Base-by-base conservation (phyloP, 2,888 invertebrate species). In the Thecophora atra region DNA sequence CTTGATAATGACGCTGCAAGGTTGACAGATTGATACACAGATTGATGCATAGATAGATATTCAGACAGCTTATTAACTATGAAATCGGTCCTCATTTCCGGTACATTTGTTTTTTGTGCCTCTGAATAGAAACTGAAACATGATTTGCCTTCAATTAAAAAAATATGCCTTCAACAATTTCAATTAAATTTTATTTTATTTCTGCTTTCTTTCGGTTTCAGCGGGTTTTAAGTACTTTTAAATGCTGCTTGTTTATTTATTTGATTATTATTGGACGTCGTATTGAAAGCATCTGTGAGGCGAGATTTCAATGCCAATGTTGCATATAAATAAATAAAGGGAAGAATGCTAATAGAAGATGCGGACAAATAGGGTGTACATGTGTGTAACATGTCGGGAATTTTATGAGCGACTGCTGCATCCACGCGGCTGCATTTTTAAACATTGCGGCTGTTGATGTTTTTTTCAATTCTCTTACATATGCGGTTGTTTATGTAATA, bases 71-170 rank as follows among this genome's bases (percentile, higher is more conserved):
- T n/a, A 19, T 51, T 17, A 51, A 51, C 5, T 19, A 19, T 19
- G n/a, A n/a, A 51, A 51, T 51, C n/a, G 17, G 19, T n/a, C 51
- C n/a, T n/a, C n/a, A 51, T 51, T n/a, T 51, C 51, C 51, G 51
- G 51, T 51, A 17, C n/a, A 51, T 51, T 19, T 17, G n/a, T n/a
- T n/a, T n/a, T n/a, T n/a, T 24, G 56, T 56, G 13, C 8, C 44
- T 56, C 21, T 7, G 56, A 3, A n/a, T 21, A 4, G 56, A 6
- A 21, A n/a, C n/a, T n/a, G n/a, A n/a, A 19, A 21, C 24, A 24
- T 13, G 56, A 56, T 56, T 56, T 56, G 24, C 24, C 19, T 21
- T 56, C 21, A 56, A 56, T 56, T 19, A 56, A 56, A 56, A 56
- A 21, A 56, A n/a, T 56, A 11, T 4, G 24, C 3, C 56, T 56